Percentiles rank a stretch among this genome's conserved stretches.
phyloP scores from a whole-genome alignment of 37 sponge, comb jelly and placozoan species.

The Cladorhizidae sp. region DNA sequence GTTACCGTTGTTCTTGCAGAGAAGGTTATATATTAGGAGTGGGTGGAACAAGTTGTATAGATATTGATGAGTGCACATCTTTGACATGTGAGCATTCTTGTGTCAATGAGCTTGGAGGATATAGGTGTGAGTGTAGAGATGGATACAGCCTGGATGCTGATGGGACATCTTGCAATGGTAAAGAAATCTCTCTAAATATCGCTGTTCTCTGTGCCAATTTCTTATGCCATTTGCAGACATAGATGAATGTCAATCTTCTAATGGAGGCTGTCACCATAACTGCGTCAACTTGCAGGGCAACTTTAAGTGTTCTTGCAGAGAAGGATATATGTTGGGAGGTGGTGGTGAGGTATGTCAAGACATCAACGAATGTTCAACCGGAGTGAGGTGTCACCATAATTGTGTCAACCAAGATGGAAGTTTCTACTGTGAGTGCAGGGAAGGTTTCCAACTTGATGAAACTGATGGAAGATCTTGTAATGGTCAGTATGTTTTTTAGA shows the following conservation, averaged over 20 bases:
- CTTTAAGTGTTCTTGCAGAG: slow-evolving; percentile 7
- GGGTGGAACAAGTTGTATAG: not conserved
- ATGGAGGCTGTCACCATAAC: not conserved
- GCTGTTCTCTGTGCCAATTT: no score
- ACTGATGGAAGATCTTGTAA: no score
- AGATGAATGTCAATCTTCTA: not conserved
- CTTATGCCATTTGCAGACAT: not conserved
- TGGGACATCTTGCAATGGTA: slow-evolving; percentile 6
- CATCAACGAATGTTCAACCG: not conserved
- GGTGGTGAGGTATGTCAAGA: slow-evolving; percentile 12
- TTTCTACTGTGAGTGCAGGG: no score
- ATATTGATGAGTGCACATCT: slow-evolving; percentile 2
- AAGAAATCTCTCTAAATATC: not conserved
- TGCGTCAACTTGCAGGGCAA: not conserved
- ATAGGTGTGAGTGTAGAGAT: not conserved
- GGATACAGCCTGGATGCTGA: slow-evolving; percentile 1
- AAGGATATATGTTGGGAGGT: slow-evolving; percentile 5
- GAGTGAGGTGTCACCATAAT: no score
- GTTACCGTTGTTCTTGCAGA: slow-evolving; percentile 6
- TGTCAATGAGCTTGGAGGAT: not conserved
- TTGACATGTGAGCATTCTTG: not conserved
- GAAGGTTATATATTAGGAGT: slow-evolving; percentile 9
- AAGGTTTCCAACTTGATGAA: no score
- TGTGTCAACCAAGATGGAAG: no score
- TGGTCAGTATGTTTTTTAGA: no score